A percentile compares a stretch with the other conserved stretches of the same genome.
phyloP scores from a whole-genome alignment of 2,113 vertebrate genomes.

The Lepisosteus osseus region DNA sequence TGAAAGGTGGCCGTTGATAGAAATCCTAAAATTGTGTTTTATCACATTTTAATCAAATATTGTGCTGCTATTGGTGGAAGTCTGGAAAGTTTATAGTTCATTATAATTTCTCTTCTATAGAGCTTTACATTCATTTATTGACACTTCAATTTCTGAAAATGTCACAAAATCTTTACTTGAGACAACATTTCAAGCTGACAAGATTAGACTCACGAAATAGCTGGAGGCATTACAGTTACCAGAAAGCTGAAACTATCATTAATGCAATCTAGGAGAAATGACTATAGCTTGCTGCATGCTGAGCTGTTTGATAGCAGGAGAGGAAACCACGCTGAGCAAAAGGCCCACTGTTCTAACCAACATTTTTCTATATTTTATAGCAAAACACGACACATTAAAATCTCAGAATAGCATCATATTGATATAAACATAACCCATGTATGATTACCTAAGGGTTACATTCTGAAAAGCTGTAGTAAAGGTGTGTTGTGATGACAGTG shows the following conservation, averaged over 20 bases:
- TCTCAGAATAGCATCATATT: too few relatives aligned
- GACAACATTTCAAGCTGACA: conserved; percentile 8
- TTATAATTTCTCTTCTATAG: neutral
- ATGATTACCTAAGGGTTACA: too few relatives aligned
- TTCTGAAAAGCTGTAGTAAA: too few relatives aligned
- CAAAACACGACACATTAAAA: neutral
- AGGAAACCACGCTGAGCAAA: neutral
- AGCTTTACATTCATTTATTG: neutral
- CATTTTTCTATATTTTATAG: neutral
- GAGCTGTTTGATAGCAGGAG: neutral
- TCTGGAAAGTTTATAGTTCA: too few relatives aligned
- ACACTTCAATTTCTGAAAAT: conserved; percentile 7
- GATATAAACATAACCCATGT: too few relatives aligned
- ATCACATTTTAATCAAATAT: too few relatives aligned
- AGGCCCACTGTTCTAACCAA: neutral
- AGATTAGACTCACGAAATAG: conserved; percentile 5
- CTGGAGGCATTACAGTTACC: conserved; percentile 3
- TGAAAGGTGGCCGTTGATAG: too few relatives aligned
- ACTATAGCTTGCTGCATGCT: neutral
- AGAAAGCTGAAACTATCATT: conserved; percentile 6
- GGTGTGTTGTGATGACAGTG: too few relatives aligned
- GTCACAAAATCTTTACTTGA: conserved; percentile 4
- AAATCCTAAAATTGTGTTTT: too few relatives aligned
- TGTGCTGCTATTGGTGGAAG: too few relatives aligned
- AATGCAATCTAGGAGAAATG: conserved; percentile 2